phyloP scores from a whole-genome alignment of 2,888 invertebrate species.

The Cerastoderma edule region DNA sequence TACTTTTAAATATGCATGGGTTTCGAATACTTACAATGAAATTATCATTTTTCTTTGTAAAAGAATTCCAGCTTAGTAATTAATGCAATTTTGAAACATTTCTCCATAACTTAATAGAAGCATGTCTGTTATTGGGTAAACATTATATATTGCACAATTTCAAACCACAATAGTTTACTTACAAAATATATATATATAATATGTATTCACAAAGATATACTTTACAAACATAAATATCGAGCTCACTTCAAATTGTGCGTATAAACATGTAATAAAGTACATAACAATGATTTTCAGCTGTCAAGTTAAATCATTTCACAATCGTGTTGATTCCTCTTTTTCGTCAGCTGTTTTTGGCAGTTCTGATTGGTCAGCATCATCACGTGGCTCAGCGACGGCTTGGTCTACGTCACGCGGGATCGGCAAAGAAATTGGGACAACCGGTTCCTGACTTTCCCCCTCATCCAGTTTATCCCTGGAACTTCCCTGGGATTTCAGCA shows the following conservation, averaged over 20 bases:
- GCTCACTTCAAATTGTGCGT: no score
- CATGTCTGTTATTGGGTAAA: no score
- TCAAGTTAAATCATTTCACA: background rate
- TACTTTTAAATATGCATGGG: no score
- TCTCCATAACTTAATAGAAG: no score
- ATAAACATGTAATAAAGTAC: background rate
- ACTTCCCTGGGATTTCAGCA: conserved; percentile 59
- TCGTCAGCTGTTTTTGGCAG: conserved; percentile 8
- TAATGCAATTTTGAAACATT: no score
- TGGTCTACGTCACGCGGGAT: conserved; percentile 14
- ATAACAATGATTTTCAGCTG: background rate
- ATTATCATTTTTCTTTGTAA: no score
- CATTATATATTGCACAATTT: conserved; percentile 12
- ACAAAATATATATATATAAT: no score
- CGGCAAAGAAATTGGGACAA: conserved; percentile 15
- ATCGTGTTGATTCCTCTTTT: conserved; percentile 7
- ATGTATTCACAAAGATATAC: no score
- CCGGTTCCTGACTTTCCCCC: conserved; percentile 10
- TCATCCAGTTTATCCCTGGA: conserved; percentile 41
- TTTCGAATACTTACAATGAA: no score
- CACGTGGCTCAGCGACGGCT: conserved; percentile 9
- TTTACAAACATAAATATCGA: no score
- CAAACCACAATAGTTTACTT: no score
- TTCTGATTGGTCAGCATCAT: conserved; percentile 18
- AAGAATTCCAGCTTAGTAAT: no score